Base-by-base conservation (phyloP, 2,113 vertebrate genomes). In the Pteropus alecto region DNA sequence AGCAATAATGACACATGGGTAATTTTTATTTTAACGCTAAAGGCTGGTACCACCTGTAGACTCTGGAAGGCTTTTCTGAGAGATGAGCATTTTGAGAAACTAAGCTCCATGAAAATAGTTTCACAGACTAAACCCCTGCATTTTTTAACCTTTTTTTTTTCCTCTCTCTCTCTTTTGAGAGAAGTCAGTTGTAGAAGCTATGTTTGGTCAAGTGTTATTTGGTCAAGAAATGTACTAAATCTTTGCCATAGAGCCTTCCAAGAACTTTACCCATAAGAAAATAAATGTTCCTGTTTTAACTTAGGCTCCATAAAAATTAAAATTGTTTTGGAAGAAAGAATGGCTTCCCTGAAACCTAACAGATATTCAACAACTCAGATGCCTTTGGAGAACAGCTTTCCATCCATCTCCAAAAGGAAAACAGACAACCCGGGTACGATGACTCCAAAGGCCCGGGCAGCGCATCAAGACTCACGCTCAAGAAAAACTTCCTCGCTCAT, bases 241-340 rank as follows among this genome's bases (percentile, higher is more conserved):
- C 63, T 46, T 93, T 1, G 1, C 54, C 14, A 41, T 26, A 41
- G 28, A 84, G 60, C 21, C 67, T 93, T 94, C 95, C 71, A 95
- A 93, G 70, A 93, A 96, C 89, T 81, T 90, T 93, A 60, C 56
- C 58, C 73, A 33, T 71, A 86, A 97, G 82, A 96, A 96, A 92
- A 96, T 51, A 92, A 92, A 95, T 63, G 78, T 95, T 91, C 82
- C 86, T 92, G 77, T 93, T 93, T 97, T 94, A 94, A 89, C 91
- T 94, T 70, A 86, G 82, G 79, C 35, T 24, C 89, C 74, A 83
- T 96, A 95, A 97, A 96, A 94, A 83, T 86, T 85, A 68, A 86
- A 91, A 63, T 68, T 86, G 43, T 95, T 95, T 93, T 86, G 70
- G 92, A 95, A 96, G 87, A 46, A 81, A 51, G 58, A 78, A 65